Conservation (phyloP, 64 coral and sea anemone species). For the Stichodactyla mertensii region DNA sequence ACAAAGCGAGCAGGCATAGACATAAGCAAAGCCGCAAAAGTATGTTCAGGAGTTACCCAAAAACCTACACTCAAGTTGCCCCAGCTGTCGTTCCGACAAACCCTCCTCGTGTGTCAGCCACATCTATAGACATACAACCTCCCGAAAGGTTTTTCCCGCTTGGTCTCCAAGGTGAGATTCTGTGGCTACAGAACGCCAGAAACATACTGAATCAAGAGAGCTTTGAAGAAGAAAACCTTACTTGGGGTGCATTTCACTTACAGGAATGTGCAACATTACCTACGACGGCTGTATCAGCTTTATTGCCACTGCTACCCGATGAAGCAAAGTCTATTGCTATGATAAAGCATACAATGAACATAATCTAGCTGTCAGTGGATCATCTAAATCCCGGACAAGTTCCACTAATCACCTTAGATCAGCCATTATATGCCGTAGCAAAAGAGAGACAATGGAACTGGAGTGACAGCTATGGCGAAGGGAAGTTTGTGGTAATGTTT, state of each 20-base stretch:
- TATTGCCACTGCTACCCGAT: slow-evolving; percentile 32
- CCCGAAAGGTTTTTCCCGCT: neutral
- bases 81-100: neutral
- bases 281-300: slow-evolving; percentile 7
- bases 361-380: neutral
- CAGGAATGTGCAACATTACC: neutral
- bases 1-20: neutral
- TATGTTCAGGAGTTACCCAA: slow-evolving; percentile 17
- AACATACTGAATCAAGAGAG: neutral
- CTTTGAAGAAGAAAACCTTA: neutral
- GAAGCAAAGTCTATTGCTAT: slow-evolving; percentile 38
- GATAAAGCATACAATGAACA: slow-evolving; percentile 35
- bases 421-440: slow-evolving; percentile 38
- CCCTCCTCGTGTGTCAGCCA: neutral
- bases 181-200: neutral
- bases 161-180: neutral
- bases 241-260: slow-evolving; percentile 26
- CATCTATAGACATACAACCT: neutral
- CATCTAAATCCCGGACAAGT: slow-evolving; percentile 44
- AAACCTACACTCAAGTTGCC: neutral
- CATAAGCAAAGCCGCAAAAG: neutral
- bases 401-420: slow-evolving; percentile 34
- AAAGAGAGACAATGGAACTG: slow-evolving; percentile 24
- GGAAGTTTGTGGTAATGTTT: slow-evolving; percentile 40
- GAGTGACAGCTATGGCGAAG: neutral